Percentiles rank a stretch among this genome's conserved stretches.
These are phyloP conservation scores for Ptychodera flava DNA, from an alignment of 35 echinoderm and acorn worm genomes.

Conservation along the genomic window DNA sequence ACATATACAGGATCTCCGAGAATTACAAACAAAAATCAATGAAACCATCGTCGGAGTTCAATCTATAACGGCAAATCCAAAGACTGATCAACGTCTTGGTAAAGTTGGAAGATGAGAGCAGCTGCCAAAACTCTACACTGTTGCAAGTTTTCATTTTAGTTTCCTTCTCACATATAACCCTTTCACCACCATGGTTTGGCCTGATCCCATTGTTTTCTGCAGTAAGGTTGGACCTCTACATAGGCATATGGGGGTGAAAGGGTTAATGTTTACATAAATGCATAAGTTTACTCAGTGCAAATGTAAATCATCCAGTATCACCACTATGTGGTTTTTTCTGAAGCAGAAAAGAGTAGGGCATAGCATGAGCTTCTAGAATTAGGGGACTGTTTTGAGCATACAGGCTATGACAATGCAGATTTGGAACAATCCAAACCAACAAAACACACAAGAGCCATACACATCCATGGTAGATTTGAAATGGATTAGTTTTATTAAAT, in stretches of 20 bases:
- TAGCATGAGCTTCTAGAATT: too few species aligned
- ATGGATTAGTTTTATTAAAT: too few species aligned
- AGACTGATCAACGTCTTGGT: constrained; percentile 84
- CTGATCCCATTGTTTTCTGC: too few species aligned
- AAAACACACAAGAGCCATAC: too few species aligned
- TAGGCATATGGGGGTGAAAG: neutral
- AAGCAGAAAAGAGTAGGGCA: too few species aligned
- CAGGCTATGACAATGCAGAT: too few species aligned
- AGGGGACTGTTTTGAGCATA: too few species aligned
- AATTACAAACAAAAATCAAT: constrained; percentile 94
- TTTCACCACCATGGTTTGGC: neutral
- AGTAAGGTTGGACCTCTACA: too few species aligned
- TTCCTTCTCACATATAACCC: neutral
- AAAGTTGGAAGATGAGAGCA: constrained; percentile 63
- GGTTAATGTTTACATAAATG: neutral
- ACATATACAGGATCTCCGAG: constrained; percentile 73
- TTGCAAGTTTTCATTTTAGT: neutral
- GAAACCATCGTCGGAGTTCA: constrained; percentile 87
- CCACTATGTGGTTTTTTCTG: neutral
- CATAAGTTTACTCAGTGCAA: neutral
- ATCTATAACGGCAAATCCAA: constrained; percentile 82
- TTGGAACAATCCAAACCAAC: too few species aligned
- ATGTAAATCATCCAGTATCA: neutral
- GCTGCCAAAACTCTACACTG: neutral
- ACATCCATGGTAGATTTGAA: too few species aligned